These are phyloP conservation scores for Clostera curtula DNA, from an alignment of 2,888 invertebrate genomes.

Conservation along the genomic window DNA sequence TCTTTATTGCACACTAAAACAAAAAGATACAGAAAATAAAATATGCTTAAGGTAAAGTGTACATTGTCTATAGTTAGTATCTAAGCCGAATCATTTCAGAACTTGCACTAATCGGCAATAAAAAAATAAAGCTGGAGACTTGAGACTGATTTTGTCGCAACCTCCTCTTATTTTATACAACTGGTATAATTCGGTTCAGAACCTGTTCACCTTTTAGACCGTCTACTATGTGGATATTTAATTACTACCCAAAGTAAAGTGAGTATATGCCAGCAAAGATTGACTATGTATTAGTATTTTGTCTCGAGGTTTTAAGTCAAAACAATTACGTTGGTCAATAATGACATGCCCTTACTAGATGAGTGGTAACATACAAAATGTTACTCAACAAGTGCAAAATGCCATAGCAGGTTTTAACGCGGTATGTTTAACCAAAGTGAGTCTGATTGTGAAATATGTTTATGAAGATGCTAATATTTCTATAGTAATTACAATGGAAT, in stretches of 20 bases:
- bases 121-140: too few species aligned
- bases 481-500: too few species aligned
- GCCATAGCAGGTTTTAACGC: conserved; percentile 15
- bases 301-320: conserved; percentile 6
- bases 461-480: conserved; percentile 33
- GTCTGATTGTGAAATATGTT: conserved; percentile 27
- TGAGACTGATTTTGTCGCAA: too few species aligned
- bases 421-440: conserved; percentile 14
- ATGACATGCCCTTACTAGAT: conserved; percentile 9
- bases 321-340: conserved; percentile 17
- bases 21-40: too few species aligned
- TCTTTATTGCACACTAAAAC: too few species aligned
- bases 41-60: too few species aligned
- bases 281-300: not conserved
- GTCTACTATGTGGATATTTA: not conserved
- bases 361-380: too few species aligned
- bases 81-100: too few species aligned
- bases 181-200: too few species aligned
- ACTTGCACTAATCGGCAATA: too few species aligned
- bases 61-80: too few species aligned
- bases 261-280: not conserved
- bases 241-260: conserved; percentile 1
- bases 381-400: conserved; percentile 35
- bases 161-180: too few species aligned
- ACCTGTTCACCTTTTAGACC: conserved; percentile 2